phyloP scores from a whole-genome alignment of 2,888 invertebrate genomes.

The Athalia rosae region DNA sequence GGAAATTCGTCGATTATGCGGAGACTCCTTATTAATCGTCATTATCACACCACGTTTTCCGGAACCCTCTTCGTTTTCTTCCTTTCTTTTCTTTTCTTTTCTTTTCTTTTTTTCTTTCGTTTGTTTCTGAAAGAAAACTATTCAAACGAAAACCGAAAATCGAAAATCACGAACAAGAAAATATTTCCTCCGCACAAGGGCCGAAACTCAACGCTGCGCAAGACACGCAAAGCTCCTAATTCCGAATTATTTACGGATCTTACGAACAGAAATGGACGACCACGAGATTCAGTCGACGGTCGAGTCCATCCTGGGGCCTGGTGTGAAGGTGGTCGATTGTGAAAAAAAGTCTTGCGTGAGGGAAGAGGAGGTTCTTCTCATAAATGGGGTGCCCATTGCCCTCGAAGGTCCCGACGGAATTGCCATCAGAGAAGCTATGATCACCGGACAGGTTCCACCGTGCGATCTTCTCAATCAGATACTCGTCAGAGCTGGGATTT shows the following conservation, averaged over 20 bases:
- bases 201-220: constrained; percentile 43
- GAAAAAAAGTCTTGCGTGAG: constrained; percentile 83
- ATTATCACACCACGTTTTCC: constrained; percentile 14
- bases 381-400: constrained; percentile 82
- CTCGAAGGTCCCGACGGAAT: constrained; percentile 81
- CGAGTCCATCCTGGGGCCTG: constrained; percentile 83
- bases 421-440: constrained; percentile 81
- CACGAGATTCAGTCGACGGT: constrained; percentile 84
- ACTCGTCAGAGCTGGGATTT: constrained; percentile 80
- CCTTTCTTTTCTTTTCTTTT: background rate
- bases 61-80: background rate
- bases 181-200: constrained; percentile 57
- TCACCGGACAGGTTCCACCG: constrained; percentile 82
- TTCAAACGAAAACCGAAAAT: too few species aligned
- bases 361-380: constrained; percentile 82
- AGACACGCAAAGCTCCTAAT: constrained; percentile 17
- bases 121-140: background rate
- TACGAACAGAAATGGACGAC: constrained; percentile 78
- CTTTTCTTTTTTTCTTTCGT: background rate
- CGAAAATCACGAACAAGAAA: too few species aligned
- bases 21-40: constrained; percentile 14
- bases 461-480: constrained; percentile 83
- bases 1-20: constrained; percentile 14
- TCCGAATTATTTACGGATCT: constrained; percentile 22
- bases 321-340: constrained; percentile 83